Percentiles rank a stretch among this genome's conserved stretches.
Conservation (phyloP, 2,797 vertebrate genomes). For the Pipistrellus nathusii region DNA sequence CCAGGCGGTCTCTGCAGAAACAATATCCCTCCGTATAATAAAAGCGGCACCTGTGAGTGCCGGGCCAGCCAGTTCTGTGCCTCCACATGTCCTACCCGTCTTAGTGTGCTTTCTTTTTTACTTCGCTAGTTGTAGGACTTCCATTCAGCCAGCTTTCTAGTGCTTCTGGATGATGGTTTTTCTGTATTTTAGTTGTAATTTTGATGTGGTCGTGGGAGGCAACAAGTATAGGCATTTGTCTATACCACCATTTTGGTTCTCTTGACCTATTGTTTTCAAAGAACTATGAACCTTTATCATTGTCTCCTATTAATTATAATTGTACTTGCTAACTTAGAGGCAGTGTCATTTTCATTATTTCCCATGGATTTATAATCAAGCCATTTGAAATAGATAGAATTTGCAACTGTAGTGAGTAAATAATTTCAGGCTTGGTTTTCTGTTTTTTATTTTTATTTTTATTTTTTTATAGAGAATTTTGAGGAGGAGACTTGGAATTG, state of each 20-base stretch:
- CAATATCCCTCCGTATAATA: too few relatives aligned
- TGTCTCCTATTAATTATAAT: slow-evolving; percentile 81
- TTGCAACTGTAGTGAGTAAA: slow-evolving; percentile 41
- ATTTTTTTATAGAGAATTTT: slow-evolving; percentile 43
- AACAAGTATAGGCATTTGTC: too few relatives aligned
- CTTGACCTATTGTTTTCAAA: slow-evolving; percentile 78
- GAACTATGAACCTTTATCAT: slow-evolving; percentile 73
- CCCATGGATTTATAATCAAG: slow-evolving; percentile 74
- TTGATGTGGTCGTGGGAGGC: too few relatives aligned
- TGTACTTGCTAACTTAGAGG: slow-evolving; percentile 74
- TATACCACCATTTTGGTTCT: not conserved
- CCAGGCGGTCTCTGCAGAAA: too few relatives aligned
- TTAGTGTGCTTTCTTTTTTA: too few relatives aligned
- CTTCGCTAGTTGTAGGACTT: too few relatives aligned
- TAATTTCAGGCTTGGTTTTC: slow-evolving; percentile 54
- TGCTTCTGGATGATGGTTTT: too few relatives aligned
- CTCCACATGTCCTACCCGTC: too few relatives aligned
- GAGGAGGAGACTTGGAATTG: slow-evolving; percentile 41
- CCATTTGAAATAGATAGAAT: slow-evolving; percentile 59
- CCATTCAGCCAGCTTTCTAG: too few relatives aligned
- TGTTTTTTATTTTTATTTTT: not conserved
- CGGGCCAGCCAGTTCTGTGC: too few relatives aligned
- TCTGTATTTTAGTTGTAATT: too few relatives aligned
- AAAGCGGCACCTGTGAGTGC: too few relatives aligned
- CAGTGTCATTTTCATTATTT: slow-evolving; percentile 81